A percentile compares a stretch with the other conserved stretches of the same genome.
Evolutionary conservation across 1,140 invertebrate species (phyloP).

Genomic region (Alviniconcha marisindica): DNA sequence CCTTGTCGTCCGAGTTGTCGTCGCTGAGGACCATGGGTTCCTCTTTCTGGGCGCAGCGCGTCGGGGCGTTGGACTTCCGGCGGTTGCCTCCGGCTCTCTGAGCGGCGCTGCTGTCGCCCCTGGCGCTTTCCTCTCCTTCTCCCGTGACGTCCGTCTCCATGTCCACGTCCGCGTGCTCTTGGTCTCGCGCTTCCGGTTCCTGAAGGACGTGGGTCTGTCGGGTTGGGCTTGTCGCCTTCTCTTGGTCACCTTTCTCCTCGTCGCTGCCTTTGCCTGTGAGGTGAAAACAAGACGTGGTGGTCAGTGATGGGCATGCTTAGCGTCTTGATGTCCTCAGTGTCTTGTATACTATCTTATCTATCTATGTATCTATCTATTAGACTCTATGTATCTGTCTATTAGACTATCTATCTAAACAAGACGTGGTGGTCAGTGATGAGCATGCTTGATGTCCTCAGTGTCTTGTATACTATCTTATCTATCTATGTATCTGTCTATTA

Average conservation of each 20-base stretch:
- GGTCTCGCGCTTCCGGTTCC: slow-evolving; percentile 13
- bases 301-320: too few relatives aligned
- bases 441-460: too few relatives aligned
- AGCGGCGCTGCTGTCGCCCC: slow-evolving; percentile 64
- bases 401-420: too few relatives aligned
- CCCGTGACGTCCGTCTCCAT: slow-evolving; percentile 76
- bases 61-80: slow-evolving; percentile 94
- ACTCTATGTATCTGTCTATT: too few relatives aligned
- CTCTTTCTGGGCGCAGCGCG: slow-evolving; percentile 82
- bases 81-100: slow-evolving; percentile 80
- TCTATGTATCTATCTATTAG: too few relatives aligned
- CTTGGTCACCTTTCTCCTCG: not conserved
- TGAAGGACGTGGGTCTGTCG: not conserved
- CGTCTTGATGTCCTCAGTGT: too few relatives aligned
- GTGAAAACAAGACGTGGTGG: too few relatives aligned
- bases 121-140: slow-evolving; percentile 44
- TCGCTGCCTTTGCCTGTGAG: not conserved
- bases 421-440: too few relatives aligned
- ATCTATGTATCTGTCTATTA: too few relatives aligned
- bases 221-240: not conserved
- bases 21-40: slow-evolving; percentile 61
- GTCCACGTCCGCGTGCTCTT: slow-evolving; percentile 40
- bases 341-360: too few relatives aligned
- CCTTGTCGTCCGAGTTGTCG: slow-evolving; percentile 68
- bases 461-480: too few relatives aligned